phyloP scores from a whole-genome alignment of 2,888 invertebrate species.

The Coenonympha arcania region DNA sequence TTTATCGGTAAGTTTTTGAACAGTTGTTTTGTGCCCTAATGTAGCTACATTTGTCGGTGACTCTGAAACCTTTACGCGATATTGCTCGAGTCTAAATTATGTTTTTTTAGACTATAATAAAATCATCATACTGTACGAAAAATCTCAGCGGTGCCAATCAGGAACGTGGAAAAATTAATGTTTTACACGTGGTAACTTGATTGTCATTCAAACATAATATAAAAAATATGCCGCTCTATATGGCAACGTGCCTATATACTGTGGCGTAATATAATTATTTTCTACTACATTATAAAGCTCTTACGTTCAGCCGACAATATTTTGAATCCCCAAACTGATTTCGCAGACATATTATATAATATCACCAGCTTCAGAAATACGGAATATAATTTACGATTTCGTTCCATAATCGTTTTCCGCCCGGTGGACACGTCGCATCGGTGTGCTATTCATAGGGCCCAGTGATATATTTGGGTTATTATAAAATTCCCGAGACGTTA shows the following conservation, averaged over 20 bases:
- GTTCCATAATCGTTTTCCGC: slow-evolving; percentile 17
- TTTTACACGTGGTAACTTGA: too few species aligned
- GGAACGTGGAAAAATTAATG: too few species aligned
- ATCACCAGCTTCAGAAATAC: slow-evolving; percentile 4
- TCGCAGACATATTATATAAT: background rate
- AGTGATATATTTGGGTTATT: slow-evolving; percentile 24
- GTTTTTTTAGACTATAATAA: too few species aligned
- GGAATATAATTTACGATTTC: slow-evolving; percentile 12
- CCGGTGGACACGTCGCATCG: slow-evolving; percentile 16
- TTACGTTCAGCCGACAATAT: background rate
- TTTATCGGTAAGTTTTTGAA: slow-evolving; percentile 17
- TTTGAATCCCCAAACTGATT: background rate
- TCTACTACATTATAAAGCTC: background rate
- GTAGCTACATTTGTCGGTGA: too few species aligned
- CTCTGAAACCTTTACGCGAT: too few species aligned
- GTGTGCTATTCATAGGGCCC: slow-evolving; percentile 16
- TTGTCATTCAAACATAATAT: too few species aligned
- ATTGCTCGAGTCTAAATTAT: background rate
- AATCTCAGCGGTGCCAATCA: too few species aligned
- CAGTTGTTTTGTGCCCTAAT: too few species aligned
- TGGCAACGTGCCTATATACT: too few species aligned
- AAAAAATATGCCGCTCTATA: too few species aligned
- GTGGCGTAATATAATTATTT: too few species aligned
- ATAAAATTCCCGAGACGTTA: slow-evolving; percentile 17
- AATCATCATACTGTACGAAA: too few species aligned